phyloP scores from a whole-genome alignment of 37 sponge, comb jelly and placozoan genomes.

The Sycon ciliatum region DNA sequence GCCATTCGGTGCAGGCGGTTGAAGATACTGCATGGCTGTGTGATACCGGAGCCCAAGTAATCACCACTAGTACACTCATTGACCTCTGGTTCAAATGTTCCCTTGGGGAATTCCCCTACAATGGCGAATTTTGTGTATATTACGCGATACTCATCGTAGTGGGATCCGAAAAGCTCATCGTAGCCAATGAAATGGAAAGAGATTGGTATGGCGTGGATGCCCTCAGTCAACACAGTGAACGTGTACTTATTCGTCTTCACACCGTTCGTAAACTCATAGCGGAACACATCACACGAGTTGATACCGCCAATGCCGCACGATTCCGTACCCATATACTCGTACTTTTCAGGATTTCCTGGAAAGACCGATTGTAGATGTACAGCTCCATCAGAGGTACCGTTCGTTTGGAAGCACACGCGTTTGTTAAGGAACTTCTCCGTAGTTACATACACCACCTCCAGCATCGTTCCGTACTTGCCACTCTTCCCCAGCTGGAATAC shows the following conservation, averaged over 20 bases:
- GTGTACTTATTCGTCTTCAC: slow-evolving; percentile 50
- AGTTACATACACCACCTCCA: slow-evolving; percentile 68
- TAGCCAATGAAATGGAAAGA: slow-evolving; percentile 59
- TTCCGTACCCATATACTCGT: too few relatives aligned
- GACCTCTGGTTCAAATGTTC: too few relatives aligned
- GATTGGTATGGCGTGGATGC: slow-evolving; percentile 17
- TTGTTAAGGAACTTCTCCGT: slow-evolving; percentile 17
- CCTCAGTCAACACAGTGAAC: slow-evolving; percentile 26
- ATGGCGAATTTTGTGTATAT: too few relatives aligned
- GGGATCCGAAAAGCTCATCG: slow-evolving; percentile 78
- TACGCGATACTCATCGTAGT: slow-evolving; percentile 75
- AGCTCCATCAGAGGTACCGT: neutral
- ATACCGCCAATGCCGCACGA: too few relatives aligned
- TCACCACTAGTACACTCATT: too few relatives aligned
- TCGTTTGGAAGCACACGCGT: neutral
- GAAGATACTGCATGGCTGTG: too few relatives aligned
- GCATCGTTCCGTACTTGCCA: slow-evolving; percentile 46
- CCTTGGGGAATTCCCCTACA: too few relatives aligned
- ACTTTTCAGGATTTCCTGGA: too few relatives aligned
- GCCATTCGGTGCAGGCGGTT: too few relatives aligned
- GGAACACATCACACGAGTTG: neutral
- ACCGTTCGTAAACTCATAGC: neutral
- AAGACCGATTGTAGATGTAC: neutral
- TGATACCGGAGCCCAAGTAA: too few relatives aligned
- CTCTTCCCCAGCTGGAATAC: slow-evolving; percentile 30